Conservation (phyloP, 2,113 vertebrate genomes). For the Ammodytes marinus region DNA sequence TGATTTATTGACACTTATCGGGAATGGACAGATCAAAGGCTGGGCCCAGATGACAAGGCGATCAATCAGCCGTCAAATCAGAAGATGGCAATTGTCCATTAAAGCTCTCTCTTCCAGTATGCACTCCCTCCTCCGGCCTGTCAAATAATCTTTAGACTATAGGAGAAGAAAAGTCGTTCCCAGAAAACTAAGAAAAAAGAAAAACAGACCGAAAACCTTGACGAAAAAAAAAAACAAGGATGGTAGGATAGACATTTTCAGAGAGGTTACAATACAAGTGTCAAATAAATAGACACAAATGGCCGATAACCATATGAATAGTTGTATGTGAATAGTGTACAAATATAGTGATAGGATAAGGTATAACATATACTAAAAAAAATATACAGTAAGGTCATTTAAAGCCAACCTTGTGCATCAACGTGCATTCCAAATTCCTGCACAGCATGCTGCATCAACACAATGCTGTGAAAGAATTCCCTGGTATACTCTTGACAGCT, state of each 20-base stretch:
- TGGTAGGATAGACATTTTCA: background rate
- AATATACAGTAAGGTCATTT: background rate
- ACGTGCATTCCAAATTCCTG: background rate
- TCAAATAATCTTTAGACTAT: conserved; percentile 85
- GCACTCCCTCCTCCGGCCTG: conserved; percentile 84
- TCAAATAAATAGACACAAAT: background rate
- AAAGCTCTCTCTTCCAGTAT: conserved; percentile 87
- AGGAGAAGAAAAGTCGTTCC: conserved; percentile 66
- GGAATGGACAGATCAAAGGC: conserved; percentile 99
- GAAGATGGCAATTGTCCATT: conserved; percentile 95
- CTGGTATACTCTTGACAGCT: background rate
- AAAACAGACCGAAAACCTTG: conserved; percentile 18
- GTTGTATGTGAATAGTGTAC: background rate
- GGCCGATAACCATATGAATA: background rate
- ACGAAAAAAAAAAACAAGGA: conserved; percentile 14
- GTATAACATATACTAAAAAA: background rate
- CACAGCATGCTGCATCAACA: background rate
- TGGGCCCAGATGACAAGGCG: conserved; percentile 88
- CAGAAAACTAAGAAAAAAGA: conserved; percentile 66
- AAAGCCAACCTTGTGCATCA: background rate
- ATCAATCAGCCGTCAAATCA: conserved; percentile 99
- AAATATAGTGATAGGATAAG: background rate
- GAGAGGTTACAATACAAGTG: background rate
- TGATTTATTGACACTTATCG: conserved; percentile 99
- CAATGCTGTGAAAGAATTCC: background rate